phyloP scores from a whole-genome alignment of 2,113 vertebrate genomes.

The Hippocampus comes region DNA sequence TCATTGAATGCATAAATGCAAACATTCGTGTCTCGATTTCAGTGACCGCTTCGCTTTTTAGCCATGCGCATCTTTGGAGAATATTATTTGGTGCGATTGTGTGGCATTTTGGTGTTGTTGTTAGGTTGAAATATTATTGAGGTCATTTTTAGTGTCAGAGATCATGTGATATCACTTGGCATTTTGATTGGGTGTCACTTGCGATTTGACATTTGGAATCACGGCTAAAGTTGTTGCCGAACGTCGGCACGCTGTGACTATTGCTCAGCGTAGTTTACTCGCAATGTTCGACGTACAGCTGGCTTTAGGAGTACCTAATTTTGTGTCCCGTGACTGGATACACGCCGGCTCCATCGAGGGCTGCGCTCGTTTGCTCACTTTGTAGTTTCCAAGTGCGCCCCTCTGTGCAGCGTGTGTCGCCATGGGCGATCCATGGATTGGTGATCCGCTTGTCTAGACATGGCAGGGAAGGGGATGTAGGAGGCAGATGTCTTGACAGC shows the following conservation, averaged over 20 bases:
- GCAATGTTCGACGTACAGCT: background rate
- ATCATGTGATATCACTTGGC: background rate
- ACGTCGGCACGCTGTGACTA: background rate
- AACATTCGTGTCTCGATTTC: background rate
- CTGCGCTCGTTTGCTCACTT: constrained; percentile 10
- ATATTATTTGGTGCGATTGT: no score
- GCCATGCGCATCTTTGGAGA: no score
- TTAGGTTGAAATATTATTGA: no score
- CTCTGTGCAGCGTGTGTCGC: constrained; percentile 43
- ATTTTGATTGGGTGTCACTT: background rate
- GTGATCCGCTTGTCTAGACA: constrained; percentile 59
- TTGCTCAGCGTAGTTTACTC: background rate
- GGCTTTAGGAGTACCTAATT: background rate
- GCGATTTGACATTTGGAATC: background rate
- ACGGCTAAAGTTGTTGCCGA: no score
- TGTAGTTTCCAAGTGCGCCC: background rate
- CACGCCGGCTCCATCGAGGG: constrained; percentile 15
- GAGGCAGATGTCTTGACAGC: constrained; percentile 17
- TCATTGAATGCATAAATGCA: background rate
- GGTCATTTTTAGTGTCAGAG: no score
- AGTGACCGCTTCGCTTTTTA: no score
- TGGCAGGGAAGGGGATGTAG: constrained; percentile 27
- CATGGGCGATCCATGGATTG: constrained; percentile 60
- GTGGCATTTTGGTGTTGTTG: no score
- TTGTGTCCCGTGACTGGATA: background rate